Conservation (phyloP, 2,888 invertebrate genomes). For the Sinohyriopsis cumingii region DNA sequence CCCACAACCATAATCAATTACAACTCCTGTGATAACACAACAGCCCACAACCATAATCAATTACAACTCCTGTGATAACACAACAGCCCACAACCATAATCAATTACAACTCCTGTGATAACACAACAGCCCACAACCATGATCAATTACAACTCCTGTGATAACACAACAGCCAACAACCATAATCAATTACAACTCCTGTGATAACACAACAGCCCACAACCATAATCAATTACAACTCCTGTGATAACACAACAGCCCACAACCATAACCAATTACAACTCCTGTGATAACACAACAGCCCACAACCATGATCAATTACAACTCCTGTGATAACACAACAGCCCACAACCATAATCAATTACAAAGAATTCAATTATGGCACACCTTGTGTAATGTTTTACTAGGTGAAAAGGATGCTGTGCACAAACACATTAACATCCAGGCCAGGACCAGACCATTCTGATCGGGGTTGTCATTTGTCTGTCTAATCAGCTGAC, state of each 20-base stretch:
- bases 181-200: neutral
- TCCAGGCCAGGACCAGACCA: constrained; percentile 89
- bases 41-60: neutral
- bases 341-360: too few relatives aligned
- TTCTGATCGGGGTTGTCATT: constrained; percentile 91
- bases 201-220: too few relatives aligned
- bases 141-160: neutral
- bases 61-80: too few relatives aligned
- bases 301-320: neutral
- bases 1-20: neutral
- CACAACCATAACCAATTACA: neutral
- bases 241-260: too few relatives aligned
- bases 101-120: too few relatives aligned
- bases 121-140: neutral
- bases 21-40: too few relatives aligned
- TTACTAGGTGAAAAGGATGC: constrained; percentile 94
- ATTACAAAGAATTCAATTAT: neutral
- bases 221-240: neutral
- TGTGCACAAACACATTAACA: constrained; percentile 88
- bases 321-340: too few relatives aligned
- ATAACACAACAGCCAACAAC: too few relatives aligned
- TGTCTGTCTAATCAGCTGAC: constrained; percentile 71
- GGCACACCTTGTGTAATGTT: constrained; percentile 79
- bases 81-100: neutral
- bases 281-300: too few relatives aligned